Conservation (phyloP, 2,113 vertebrate genomes). For the Mastomys natalensis region DNA sequence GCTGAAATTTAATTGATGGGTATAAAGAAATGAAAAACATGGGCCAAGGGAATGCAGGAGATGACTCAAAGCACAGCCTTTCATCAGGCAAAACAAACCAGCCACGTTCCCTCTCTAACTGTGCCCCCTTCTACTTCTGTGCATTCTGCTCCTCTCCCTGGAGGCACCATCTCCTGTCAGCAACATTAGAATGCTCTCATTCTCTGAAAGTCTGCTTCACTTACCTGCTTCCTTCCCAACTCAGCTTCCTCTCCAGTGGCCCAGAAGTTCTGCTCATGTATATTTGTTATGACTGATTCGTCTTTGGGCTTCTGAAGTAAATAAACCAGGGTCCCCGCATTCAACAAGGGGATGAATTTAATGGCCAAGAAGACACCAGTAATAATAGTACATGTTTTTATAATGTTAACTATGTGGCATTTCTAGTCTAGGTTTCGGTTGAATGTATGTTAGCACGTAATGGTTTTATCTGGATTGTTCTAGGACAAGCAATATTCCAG, state of each 20-base stretch:
- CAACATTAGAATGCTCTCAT: too few species aligned
- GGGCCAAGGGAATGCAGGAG: not conserved
- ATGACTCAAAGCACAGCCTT: not conserved
- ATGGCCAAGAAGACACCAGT: not conserved
- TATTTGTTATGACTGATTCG: not conserved
- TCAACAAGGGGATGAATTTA: not conserved
- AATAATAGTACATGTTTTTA: not conserved
- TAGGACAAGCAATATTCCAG: not conserved
- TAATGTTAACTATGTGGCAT: not conserved
- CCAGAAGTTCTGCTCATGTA: not conserved
- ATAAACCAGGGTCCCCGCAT: not conserved
- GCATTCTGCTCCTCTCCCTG: not conserved
- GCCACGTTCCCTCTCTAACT: not conserved
- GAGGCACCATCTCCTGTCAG: not conserved
- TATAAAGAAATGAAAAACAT: slow-evolving; percentile 8
- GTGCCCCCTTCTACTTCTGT: not conserved
- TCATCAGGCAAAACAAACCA: not conserved
- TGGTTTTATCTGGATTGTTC: not conserved
- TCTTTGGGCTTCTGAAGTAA: not conserved
- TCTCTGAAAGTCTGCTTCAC: not conserved
- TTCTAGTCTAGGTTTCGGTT: not conserved
- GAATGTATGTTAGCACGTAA: not conserved
- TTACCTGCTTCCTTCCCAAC: not conserved
- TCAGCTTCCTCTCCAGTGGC: not conserved
- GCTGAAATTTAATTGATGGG: slow-evolving; percentile 58